These are phyloP conservation scores for Plagodis dolabraria DNA, from an alignment of 2,888 invertebrate genomes.

Conservation along the genomic window DNA sequence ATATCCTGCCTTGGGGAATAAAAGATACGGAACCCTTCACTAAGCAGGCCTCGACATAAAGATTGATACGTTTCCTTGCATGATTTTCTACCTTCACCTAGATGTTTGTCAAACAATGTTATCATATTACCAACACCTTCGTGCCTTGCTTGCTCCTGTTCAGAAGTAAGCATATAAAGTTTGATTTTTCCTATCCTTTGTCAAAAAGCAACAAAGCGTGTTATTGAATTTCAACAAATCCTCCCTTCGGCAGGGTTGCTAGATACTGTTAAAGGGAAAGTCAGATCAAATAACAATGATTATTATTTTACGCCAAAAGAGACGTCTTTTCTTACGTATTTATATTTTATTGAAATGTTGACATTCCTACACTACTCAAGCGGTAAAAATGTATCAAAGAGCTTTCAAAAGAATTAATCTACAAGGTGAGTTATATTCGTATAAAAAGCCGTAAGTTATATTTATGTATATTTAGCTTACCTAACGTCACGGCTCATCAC, in stretches of 20 bases:
- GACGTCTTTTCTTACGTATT: conserved; percentile 18
- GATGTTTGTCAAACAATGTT: conserved; percentile 5
- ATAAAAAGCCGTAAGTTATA: too few species aligned
- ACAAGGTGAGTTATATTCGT: background rate
- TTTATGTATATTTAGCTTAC: conserved; percentile 39
- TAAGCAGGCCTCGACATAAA: too few species aligned
- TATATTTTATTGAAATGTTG: conserved; percentile 7
- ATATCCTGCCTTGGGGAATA: too few species aligned
- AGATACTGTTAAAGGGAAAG: conserved; percentile 49
- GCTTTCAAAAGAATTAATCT: background rate
- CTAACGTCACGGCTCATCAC: conserved; percentile 50
- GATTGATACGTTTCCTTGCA: conserved; percentile 27
- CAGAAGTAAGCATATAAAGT: conserved; percentile 40
- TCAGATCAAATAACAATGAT: conserved; percentile 47
- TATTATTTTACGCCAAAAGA: conserved; percentile 33
- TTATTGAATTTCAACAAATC: conserved; percentile 65
- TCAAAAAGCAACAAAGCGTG: conserved; percentile 58
- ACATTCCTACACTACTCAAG: background rate
- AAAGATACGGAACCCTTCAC: too few species aligned
- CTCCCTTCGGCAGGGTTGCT: conserved; percentile 45
- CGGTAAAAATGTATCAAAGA: background rate
- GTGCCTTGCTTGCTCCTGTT: conserved; percentile 4
- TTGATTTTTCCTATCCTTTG: conserved; percentile 51
- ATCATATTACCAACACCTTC: conserved; percentile 5
- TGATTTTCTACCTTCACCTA: conserved; percentile 18